phyloP scores from a whole-genome alignment of 2,797 vertebrate genomes.

The Labeo calbasu region DNA sequence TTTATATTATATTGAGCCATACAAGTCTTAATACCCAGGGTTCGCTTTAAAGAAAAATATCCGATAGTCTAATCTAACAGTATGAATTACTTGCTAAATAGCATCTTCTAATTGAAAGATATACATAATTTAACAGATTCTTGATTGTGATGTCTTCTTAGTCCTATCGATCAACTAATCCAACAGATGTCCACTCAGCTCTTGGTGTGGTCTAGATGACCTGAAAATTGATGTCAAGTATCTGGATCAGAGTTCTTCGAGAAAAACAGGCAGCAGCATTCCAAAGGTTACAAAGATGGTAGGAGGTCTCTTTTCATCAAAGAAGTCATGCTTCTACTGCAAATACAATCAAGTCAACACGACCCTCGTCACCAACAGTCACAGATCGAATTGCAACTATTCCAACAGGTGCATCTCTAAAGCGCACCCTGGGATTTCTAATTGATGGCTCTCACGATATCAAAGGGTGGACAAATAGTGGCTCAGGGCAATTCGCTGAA shows the following conservation, averaged over 20 bases:
- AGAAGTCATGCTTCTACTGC: conserved; percentile 31
- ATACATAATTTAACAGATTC: neutral
- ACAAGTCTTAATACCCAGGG: no score
- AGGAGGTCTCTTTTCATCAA: conserved; percentile 22
- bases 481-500: conserved; percentile 68
- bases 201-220: neutral
- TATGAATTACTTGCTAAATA: neutral
- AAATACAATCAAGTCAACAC: conserved; percentile 45
- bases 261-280: neutral
- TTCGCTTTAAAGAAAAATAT: no score
- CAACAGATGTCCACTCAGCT: neutral
- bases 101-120: neutral
- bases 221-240: conserved; percentile 21
- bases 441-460: conserved; percentile 70
- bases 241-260: neutral
- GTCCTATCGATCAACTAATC: neutral
- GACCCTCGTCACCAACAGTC: conserved; percentile 45
- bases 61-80: neutral
- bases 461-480: conserved; percentile 67
- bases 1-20: no score
- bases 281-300: conserved; percentile 27
- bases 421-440: conserved; percentile 62
- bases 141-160: neutral
- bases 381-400: conserved; percentile 40
- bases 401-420: conserved; percentile 68